Evolutionary conservation across 2,888 invertebrate genomes (phyloP).

Genomic region (Erebia aethiops): DNA sequence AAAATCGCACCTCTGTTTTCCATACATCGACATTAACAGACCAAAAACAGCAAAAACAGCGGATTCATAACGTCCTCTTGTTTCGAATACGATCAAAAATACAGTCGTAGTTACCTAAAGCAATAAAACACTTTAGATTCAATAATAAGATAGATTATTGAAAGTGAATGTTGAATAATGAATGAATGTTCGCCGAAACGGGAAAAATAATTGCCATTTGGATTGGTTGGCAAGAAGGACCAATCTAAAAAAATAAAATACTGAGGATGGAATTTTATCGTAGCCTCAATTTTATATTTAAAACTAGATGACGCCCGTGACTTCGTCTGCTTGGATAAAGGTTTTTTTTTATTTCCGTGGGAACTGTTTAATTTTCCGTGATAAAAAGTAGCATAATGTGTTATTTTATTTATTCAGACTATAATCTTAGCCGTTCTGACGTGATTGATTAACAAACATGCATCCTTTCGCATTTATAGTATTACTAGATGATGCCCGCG

Average conservation of each 20-base stretch:
- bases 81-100: not conserved
- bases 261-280: not conserved
- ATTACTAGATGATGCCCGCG: too few species aligned
- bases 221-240: not conserved
- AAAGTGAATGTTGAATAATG: constrained; percentile 18
- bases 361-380: too few species aligned
- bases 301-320: not conserved
- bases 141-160: constrained; percentile 12
- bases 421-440: too few species aligned
- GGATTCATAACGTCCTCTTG: not conserved
- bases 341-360: too few species aligned
- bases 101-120: not conserved
- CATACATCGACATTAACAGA: too few species aligned
- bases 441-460: too few species aligned
- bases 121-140: not conserved
- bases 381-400: too few species aligned
- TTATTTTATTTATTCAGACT: too few species aligned
- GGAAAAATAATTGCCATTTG: constrained; percentile 6
- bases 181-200: constrained; percentile 10
- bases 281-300: constrained; percentile 5
- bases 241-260: not conserved
- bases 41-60: too few species aligned
- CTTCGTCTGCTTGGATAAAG: too few species aligned
- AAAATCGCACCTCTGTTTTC: too few species aligned
- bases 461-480: too few species aligned